Evolutionary conservation across 1,140 invertebrate species (phyloP).

Genomic region (Hydropsyche tenuis): DNA sequence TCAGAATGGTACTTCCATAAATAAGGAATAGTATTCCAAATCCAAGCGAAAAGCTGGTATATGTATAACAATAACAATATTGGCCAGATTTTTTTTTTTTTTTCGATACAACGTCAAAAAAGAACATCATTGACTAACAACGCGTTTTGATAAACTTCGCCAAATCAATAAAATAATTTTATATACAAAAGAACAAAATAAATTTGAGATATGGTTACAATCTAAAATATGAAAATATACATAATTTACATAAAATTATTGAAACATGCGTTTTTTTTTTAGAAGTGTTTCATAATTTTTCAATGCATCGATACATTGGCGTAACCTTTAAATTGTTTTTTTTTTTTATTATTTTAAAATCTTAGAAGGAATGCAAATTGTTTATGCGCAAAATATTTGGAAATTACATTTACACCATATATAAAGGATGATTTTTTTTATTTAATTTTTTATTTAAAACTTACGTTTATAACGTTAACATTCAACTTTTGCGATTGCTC

Average conservation of each 20-base stretch:
- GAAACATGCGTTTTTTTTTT: neutral
- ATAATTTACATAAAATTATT: neutral
- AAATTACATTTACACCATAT: no score
- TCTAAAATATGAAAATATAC: conserved; percentile 16
- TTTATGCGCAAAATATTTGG: neutral
- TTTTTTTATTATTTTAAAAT: neutral
- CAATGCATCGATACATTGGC: neutral
- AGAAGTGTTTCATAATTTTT: neutral
- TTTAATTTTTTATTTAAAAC: no score
- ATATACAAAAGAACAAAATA: conserved; percentile 25
- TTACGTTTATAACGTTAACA: no score
- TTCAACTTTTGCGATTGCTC: no score
- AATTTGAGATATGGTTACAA: conserved; percentile 18
- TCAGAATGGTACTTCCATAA: conserved; percentile 43
- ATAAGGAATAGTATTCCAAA: conserved; percentile 38
- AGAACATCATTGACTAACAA: conserved; percentile 34
- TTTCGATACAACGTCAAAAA: conserved; percentile 4
- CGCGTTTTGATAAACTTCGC: conserved; percentile 35
- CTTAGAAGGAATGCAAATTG: conserved; percentile 14
- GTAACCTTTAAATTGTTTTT: neutral
- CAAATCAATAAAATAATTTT: conserved; percentile 26
- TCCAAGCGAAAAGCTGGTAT: conserved; percentile 40
- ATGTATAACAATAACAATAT: conserved; percentile 28
- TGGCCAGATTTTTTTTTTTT: neutral
- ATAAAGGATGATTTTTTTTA: no score